A percentile compares a stretch with the other conserved stretches of the same genome.
These are phyloP conservation scores for Myiothlypis chrysogaster DNA, from an alignment of 2,797 vertebrate genomes.

Conservation along the genomic window DNA sequence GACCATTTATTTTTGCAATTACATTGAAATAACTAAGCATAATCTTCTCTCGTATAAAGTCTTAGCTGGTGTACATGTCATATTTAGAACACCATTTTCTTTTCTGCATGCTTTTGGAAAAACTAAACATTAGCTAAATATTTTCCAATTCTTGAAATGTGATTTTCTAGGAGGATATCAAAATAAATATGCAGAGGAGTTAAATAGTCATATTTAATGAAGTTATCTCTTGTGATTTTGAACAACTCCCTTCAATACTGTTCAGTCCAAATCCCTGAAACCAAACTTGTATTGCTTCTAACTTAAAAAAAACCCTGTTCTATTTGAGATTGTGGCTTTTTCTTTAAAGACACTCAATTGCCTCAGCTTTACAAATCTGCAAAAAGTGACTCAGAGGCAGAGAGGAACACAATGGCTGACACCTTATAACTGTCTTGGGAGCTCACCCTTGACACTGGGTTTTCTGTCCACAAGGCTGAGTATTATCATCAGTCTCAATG, in stretches of 20 bases:
- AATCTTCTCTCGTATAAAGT: background rate
- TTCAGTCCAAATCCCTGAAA: background rate
- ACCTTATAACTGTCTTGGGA: background rate
- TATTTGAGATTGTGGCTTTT: background rate
- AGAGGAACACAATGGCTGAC: background rate
- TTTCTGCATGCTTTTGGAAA: background rate
- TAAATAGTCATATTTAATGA: background rate
- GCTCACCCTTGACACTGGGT: background rate
- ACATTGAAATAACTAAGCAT: background rate
- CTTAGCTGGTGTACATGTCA: background rate
- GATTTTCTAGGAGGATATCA: background rate
- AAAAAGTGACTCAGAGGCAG: background rate
- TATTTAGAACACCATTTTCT: background rate
- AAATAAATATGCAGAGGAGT: background rate
- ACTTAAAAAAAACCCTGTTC: fast-evolving
- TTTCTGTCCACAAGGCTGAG: background rate
- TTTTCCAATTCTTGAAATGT: background rate
- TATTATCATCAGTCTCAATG: background rate
- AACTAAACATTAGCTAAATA: background rate
- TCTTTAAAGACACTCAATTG: background rate
- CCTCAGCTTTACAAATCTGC: background rate
- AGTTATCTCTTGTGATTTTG: background rate
- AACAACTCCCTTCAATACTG: background rate
- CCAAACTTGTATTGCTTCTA: background rate
- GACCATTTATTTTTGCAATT: background rate